Percentiles rank a stretch among this genome's conserved stretches.
phyloP scores from a whole-genome alignment of 2,888 invertebrate species.

The Drosophila pullipes region DNA sequence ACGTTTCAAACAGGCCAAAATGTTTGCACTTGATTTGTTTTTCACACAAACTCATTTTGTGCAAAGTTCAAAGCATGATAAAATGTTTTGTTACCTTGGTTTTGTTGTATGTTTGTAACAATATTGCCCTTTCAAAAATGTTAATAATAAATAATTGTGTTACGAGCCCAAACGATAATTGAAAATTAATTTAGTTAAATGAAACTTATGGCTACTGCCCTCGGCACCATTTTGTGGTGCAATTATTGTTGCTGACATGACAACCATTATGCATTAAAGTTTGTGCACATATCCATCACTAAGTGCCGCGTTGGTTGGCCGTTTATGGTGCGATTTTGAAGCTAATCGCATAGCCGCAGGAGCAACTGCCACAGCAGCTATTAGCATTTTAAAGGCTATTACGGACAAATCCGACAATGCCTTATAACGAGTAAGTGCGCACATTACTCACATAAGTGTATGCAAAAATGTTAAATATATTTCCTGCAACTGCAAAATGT shows the following conservation, averaged over 20 bases:
- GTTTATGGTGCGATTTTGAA: conserved; percentile 52
- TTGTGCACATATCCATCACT: conserved; percentile 14
- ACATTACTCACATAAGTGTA: background rate
- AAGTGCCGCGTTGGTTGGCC: conserved; percentile 35
- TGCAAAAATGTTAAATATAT: conserved; percentile 10
- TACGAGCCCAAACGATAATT: conserved; percentile 45
- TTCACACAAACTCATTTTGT: background rate
- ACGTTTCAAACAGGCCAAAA: conserved; percentile 6
- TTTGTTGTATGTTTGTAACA: conserved; percentile 1
- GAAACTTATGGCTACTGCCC: conserved; percentile 21
- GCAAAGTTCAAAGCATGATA: conserved; percentile 26
- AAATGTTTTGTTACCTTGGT: conserved; percentile 13
- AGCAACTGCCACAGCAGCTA: background rate
- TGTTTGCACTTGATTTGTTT: conserved; percentile 17
- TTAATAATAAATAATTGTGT: conserved; percentile 18
- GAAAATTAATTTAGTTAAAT: conserved; percentile 57
- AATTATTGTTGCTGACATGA: conserved; percentile 31
- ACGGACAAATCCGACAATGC: conserved; percentile 32
- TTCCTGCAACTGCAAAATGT: conserved; percentile 38
- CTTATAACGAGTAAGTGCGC: conserved; percentile 10
- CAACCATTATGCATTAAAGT: conserved; percentile 23
- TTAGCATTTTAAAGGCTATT: conserved; percentile 30
- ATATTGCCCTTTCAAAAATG: conserved; percentile 40
- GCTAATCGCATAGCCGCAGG: conserved; percentile 63
- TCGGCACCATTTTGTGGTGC: conserved; percentile 16